Percentiles rank a stretch among this genome's conserved stretches.
Conservation (phyloP, 2,797 vertebrate genomes). For the Varecia variegata region DNA sequence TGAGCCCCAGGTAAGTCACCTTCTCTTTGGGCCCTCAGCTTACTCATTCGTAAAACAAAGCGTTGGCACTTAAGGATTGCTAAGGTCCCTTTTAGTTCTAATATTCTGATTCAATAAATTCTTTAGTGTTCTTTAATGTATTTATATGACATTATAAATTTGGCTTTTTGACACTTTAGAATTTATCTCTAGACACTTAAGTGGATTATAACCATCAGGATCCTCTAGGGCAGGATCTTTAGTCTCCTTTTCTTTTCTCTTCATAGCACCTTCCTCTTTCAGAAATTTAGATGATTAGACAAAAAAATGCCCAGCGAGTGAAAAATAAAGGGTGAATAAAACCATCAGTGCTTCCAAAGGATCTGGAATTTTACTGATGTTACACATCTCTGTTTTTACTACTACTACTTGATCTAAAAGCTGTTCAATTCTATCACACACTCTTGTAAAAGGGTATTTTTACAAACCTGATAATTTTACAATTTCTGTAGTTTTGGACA, state of each 20-base stretch:
- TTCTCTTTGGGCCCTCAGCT: not conserved
- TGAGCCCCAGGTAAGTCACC: not conserved
- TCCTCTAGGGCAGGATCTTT: not conserved
- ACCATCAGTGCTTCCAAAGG: not conserved
- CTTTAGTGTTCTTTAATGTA: not conserved
- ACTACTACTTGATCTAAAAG: conserved; percentile 3
- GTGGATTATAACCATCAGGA: not conserved
- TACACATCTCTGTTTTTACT: conserved; percentile 6
- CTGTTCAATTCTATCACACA: not conserved
- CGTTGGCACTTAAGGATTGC: not conserved
- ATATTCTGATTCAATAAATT: not conserved
- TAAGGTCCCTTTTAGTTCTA: not conserved
- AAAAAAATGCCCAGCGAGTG: not conserved
- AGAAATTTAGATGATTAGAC: not conserved
- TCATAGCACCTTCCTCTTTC: not conserved
- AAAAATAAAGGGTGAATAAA: conserved; percentile 44
- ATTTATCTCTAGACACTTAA: not conserved
- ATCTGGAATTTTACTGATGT: not conserved
- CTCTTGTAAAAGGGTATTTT: not conserved
- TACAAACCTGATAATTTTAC: not conserved
- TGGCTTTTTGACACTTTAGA: not conserved
- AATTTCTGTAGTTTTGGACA: not conserved
- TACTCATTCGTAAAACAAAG: not conserved
- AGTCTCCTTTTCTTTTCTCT: not conserved
- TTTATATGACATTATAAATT: not conserved